A percentile compares a stretch with the other conserved stretches of the same genome.
These are phyloP conservation scores for Eutrigla gurnardus DNA, from an alignment of 2,797 vertebrate genomes.

Conservation along the genomic window DNA sequence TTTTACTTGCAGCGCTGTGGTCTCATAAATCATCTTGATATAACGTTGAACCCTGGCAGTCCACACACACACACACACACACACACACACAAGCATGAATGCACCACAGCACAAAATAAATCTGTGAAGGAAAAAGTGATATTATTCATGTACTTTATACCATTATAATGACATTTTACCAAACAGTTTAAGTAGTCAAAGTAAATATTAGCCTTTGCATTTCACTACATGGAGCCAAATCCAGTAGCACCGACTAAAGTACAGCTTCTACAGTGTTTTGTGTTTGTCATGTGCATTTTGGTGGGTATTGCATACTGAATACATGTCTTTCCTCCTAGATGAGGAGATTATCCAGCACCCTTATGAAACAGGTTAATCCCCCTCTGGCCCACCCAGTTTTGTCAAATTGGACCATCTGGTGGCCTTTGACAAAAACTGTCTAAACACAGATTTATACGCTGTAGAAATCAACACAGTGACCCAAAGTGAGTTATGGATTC, in stretches of 20 bases:
- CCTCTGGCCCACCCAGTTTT: constrained; percentile 29
- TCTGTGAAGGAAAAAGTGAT: background rate
- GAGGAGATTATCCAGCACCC: constrained; percentile 53
- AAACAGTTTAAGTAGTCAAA: background rate
- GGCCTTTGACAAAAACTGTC: background rate
- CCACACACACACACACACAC: constrained; percentile 8
- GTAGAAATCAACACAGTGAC: constrained; percentile 2
- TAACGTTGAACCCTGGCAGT: constrained; percentile 23
- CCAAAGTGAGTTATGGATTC: background rate
- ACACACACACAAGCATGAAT: background rate
- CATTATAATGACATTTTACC: background rate
- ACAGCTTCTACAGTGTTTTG: background rate
- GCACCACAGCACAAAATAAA: background rate
- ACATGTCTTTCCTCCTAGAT: constrained; percentile 25
- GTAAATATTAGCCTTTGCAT: constrained; percentile 1
- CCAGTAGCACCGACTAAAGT: background rate
- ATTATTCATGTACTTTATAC: background rate
- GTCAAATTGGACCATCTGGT: constrained; percentile 40
- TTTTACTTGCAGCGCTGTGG: constrained; percentile 7
- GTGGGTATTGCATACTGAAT: constrained; percentile 12
- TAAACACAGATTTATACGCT: constrained; percentile 17
- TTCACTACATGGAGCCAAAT: background rate
- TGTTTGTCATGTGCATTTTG: background rate
- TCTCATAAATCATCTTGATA: constrained; percentile 37
- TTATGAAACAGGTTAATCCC: constrained; percentile 54